phyloP scores from a whole-genome alignment of 2,113 vertebrate genomes.

The Peromyscus leucopus region DNA sequence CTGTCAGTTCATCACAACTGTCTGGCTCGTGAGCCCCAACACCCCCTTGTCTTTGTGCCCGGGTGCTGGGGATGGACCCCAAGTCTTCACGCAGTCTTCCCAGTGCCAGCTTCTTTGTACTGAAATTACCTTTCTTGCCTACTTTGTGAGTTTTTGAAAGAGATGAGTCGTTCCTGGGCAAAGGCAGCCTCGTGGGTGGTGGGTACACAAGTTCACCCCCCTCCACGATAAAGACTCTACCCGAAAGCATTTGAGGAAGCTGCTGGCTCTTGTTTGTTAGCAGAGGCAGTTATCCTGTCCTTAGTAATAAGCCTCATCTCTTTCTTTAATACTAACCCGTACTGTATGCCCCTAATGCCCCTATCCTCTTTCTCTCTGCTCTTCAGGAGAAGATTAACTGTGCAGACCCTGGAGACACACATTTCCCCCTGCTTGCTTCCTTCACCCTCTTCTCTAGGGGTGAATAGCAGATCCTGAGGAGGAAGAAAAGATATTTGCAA shows the following conservation, averaged over 20 bases:
- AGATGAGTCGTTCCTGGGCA: neutral
- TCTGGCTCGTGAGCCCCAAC: neutral
- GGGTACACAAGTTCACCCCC: neutral
- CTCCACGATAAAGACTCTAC: neutral
- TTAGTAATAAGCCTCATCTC: neutral
- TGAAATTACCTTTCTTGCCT: conserved; percentile 13
- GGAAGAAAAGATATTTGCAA: conserved; percentile 14
- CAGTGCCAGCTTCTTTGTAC: neutral
- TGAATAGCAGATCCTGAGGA: neutral
- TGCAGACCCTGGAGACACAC: neutral
- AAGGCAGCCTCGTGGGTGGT: neutral
- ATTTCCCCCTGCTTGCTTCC: neutral
- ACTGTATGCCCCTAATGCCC: rapidly evolving
- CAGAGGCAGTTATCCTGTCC: neutral
- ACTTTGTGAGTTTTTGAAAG: conserved; percentile 8
- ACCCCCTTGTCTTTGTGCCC: neutral
- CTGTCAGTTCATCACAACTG: neutral
- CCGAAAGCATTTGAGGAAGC: neutral
- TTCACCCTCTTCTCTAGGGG: conserved; percentile 8
- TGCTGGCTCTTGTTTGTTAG: neutral
- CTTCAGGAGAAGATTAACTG: conserved; percentile 31
- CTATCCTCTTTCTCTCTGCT: neutral
- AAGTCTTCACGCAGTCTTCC: neutral
- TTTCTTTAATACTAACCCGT: neutral
- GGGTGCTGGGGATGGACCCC: neutral